Evolutionary conservation across 2,888 invertebrate species (phyloP).

Genomic region (Noctua fimbriata): DNA sequence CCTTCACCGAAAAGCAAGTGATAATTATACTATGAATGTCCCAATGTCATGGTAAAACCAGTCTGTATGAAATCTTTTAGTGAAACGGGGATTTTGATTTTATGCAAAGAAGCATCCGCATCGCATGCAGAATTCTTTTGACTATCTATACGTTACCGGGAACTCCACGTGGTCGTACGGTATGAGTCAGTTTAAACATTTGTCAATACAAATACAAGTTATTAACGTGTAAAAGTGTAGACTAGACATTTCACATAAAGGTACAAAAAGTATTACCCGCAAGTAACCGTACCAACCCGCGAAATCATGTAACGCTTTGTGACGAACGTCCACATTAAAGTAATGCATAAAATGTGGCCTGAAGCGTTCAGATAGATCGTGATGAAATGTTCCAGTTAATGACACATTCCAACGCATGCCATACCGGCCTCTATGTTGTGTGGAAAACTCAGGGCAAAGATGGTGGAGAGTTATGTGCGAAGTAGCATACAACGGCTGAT

Average conservation of each 20-base stretch:
- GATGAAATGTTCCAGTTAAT: constrained; percentile 53
- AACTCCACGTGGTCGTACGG: background rate
- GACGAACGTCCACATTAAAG: constrained; percentile 15
- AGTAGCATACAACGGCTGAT: background rate
- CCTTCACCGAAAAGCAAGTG: too few species aligned
- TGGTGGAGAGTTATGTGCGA: background rate
- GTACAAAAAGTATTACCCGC: constrained; percentile 34
- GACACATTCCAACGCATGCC: constrained; percentile 50
- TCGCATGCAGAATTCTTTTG: background rate
- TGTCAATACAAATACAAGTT: constrained; percentile 10
- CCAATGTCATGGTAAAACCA: background rate
- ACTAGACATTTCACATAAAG: constrained; percentile 11
- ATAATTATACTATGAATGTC: too few species aligned
- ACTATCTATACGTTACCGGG: background rate
- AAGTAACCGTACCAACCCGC: constrained; percentile 17
- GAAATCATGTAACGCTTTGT: constrained; percentile 38
- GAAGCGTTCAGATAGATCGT: constrained; percentile 40
- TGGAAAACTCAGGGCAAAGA: background rate
- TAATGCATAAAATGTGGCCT: constrained; percentile 40
- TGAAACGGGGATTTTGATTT: background rate
- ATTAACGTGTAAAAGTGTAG: background rate
- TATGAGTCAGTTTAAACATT: background rate
- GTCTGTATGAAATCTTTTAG: background rate
- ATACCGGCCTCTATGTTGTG: constrained; percentile 15
- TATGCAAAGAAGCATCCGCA: background rate